Evolutionary conservation across 2,113 vertebrate genomes (phyloP).

Genomic region (Loxodonta africana): DNA sequence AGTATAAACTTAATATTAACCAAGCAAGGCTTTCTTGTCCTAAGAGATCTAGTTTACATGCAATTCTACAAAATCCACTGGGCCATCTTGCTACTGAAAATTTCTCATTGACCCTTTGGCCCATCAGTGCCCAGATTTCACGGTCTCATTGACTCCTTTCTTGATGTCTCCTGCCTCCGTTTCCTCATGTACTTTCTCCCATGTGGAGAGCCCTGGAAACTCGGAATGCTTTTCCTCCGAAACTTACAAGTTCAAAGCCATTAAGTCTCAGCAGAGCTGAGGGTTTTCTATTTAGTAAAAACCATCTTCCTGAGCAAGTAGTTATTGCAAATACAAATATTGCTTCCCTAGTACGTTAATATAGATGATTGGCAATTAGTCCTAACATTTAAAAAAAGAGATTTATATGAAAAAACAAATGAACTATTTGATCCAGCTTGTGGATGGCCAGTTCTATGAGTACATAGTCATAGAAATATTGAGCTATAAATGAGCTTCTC

Average conservation of each 20-base stretch:
- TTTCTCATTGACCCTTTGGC: neutral
- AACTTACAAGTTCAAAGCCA: neutral
- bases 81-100: neutral
- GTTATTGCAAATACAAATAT: neutral
- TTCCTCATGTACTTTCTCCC: neutral
- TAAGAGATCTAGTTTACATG: neutral
- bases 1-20: neutral
- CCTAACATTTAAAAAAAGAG: neutral
- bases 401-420: neutral
- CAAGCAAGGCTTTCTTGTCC: neutral
- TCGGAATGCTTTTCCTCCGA: neutral
- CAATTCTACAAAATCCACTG: neutral
- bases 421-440: neutral
- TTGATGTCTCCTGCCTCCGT: neutral
- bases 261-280: neutral
- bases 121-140: neutral
- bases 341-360: neutral
- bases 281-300: conserved; percentile 2
- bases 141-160: neutral
- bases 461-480: neutral
- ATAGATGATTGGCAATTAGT: neutral
- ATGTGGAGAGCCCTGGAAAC: neutral
- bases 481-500: conserved; percentile 7
- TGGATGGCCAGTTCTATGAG: neutral
- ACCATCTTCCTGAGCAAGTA: neutral